Base-by-base conservation (phyloP, 2,113 vertebrate genomes). In the Calonectris borealis region DNA sequence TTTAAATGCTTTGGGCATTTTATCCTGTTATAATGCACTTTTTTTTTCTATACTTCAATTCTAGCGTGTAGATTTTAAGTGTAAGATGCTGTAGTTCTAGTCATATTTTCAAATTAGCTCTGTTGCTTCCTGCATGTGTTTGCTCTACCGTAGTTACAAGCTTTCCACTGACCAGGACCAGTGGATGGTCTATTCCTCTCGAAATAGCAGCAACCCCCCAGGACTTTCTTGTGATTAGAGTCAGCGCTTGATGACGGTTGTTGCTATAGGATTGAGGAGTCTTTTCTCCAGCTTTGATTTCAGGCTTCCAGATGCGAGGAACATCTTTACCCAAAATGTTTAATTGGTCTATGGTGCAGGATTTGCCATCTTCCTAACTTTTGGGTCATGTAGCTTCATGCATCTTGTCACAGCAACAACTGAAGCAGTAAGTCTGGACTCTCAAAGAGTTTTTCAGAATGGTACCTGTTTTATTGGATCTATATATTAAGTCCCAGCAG, bases 141-240 rank as follows among this genome's bases (percentile, higher is more conserved):
- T 36, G 13, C 20, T 51, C 5, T 46, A 4, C 32, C 6, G 0
- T 13, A 24, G 16, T 34, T 40, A 18, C 0, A 10, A 24, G 29
- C 11, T 51, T 76, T 44, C 52, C 22, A 10, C 44, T 13, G 16
- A 7, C 7, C 21, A 4, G 51, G 15, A 44, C 22, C 14, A 54
- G 40, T 6, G 36, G 40, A 11, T 57, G 49, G 11, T 61, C 60
- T 36, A 0, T 73, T 42, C 12, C 8, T 62, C 34, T 8, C 14
- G 40, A 36, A 44, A 13, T 1, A 42, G 11, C 7, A 21, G 46
- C 68, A 46, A 34, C 21, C 8, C 31, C 24, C 11, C 24, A 36
- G 14, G 6, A 8, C 16, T 49, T 19, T 44, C 25, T 40, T 38
- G 40, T 34, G 70, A 22, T n/a, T 17, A 10, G 12, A 38, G 11